A percentile compares a stretch with the other conserved stretches of the same genome.
These are phyloP conservation scores for Portevinia maculata DNA, from an alignment of 2,888 invertebrate genomes.

Conservation along the genomic window DNA sequence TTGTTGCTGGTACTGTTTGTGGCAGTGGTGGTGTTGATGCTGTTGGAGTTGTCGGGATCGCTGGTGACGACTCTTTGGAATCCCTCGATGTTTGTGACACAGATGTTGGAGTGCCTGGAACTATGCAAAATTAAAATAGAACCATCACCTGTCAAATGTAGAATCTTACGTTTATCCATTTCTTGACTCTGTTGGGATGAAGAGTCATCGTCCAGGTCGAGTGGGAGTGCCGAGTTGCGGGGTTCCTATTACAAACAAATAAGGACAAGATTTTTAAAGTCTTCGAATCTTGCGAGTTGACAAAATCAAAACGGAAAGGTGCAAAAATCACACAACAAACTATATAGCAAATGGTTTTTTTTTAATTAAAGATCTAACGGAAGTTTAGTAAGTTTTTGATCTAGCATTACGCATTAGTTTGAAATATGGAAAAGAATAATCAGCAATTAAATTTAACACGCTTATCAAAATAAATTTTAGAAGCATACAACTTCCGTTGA, in stretches of 20 bases:
- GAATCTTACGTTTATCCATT: constrained; percentile 87
- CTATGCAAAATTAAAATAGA: constrained; percentile 73
- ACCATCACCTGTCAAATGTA: constrained; percentile 4
- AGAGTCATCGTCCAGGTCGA: constrained; percentile 96
- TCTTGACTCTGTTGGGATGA: constrained; percentile 92
- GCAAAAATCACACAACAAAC: constrained; percentile 32
- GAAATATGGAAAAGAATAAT: too few relatives aligned
- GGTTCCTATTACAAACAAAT: constrained; percentile 86
- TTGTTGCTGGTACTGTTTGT: constrained; percentile 77
- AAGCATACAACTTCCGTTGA: background rate
- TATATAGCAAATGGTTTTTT: constrained; percentile 25
- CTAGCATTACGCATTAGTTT: too few relatives aligned
- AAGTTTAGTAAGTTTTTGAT: too few relatives aligned
- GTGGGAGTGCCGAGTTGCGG: constrained; percentile 93
- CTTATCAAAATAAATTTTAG: too few relatives aligned
- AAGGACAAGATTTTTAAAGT: constrained; percentile 14
- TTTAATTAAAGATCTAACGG: background rate
- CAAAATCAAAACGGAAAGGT: constrained; percentile 57
- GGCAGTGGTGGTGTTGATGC: constrained; percentile 48
- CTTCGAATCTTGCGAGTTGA: background rate
- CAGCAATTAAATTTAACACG: too few relatives aligned
- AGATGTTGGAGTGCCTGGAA: constrained; percentile 83
- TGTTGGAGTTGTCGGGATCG: constrained; percentile 67
- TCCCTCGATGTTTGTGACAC: constrained; percentile 80
- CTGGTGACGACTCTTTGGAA: constrained; percentile 79